Evolutionary conservation across 2,888 invertebrate species (phyloP), one percentile per base, ranked within the genome.

Genomic region (Hedya salicella): DNA sequence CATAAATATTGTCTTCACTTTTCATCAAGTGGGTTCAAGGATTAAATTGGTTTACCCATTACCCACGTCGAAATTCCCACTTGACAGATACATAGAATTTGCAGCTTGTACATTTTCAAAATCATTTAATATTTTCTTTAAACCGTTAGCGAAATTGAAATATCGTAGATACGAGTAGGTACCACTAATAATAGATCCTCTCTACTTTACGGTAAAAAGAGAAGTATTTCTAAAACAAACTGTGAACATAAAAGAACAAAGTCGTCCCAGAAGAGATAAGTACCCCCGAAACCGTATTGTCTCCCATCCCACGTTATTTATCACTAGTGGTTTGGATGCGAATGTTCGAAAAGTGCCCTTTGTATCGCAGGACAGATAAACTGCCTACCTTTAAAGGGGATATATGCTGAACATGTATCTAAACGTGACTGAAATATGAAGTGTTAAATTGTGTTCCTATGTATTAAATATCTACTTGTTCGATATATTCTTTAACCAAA

Each of bases 201-300:
- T 25, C 3, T 19, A 21, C 16, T 1, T 49, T 3, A 4, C 40
- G 17, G 25, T 25, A 49, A 53, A 57, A 63, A 21, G 13, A 21
- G 9, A 3, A 50, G 21, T 64, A 50, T 57, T 64, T 48, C 16
- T 25, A 59, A 57, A 70, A 71, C 73, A 69, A 73, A 76, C 71
- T 73, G 73, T 67, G 64, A 68, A 71, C 71, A 73, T 77, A 74
- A 81, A 77, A 74, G 69, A 73, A 71, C 75, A 69, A 72, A 78
- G 70, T 73, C 67, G 72, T 57, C 66, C 62, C 68, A 16, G 68
- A 68, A 65, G 71, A 71, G 75, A 75, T 72, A 70, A 75, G 76
- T 67, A 70, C 68, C 68, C 71, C 68, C 62, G 59, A 70, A 77
- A 73, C 71, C 74, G 69, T 71, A 71, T 64, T 71, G 70, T 70